A percentile compares a stretch with the other conserved stretches of the same genome.
Conservation (phyloP, 2,797 vertebrate species). For the Neosilurus hyrtlii region DNA sequence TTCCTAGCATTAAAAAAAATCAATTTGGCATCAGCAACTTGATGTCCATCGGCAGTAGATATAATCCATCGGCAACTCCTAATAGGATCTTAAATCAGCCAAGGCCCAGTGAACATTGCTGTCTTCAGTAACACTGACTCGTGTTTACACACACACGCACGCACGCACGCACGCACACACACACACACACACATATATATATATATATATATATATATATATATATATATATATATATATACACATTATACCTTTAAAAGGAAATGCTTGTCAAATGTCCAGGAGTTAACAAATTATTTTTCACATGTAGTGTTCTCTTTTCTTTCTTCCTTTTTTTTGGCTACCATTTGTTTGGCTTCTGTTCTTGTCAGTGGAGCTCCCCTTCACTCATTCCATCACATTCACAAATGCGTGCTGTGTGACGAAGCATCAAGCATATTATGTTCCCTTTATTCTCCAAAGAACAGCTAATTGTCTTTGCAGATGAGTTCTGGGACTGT, state of each 20-base stretch:
- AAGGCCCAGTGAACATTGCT: slow-evolving; percentile 7
- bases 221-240: too few relatives aligned
- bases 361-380: slow-evolving; percentile 1
- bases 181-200: too few relatives aligned
- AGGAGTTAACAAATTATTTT: slow-evolving; percentile 8
- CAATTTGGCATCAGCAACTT: slow-evolving; percentile 9
- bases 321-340: not conserved
- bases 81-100: slow-evolving; percentile 18
- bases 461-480: slow-evolving; percentile 48
- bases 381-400: slow-evolving; percentile 18
- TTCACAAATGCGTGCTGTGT: slow-evolving; percentile 18
- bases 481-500: slow-evolving; percentile 40
- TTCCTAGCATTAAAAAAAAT: not conserved
- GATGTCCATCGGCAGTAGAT: slow-evolving; percentile 14
- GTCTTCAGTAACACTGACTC: not conserved
- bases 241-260: not conserved
- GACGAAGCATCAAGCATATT: slow-evolving; percentile 35
- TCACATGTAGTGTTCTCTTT: not conserved
- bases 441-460: slow-evolving; percentile 39
- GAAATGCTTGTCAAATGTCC: not conserved
- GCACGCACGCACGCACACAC: too few relatives aligned
- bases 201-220: too few relatives aligned
- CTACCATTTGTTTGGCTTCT: slow-evolving; percentile 3
- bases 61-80: slow-evolving; percentile 7
- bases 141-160: too few relatives aligned